phyloP scores from a whole-genome alignment of 2,797 vertebrate species.

The Takifugu ocellatus region DNA sequence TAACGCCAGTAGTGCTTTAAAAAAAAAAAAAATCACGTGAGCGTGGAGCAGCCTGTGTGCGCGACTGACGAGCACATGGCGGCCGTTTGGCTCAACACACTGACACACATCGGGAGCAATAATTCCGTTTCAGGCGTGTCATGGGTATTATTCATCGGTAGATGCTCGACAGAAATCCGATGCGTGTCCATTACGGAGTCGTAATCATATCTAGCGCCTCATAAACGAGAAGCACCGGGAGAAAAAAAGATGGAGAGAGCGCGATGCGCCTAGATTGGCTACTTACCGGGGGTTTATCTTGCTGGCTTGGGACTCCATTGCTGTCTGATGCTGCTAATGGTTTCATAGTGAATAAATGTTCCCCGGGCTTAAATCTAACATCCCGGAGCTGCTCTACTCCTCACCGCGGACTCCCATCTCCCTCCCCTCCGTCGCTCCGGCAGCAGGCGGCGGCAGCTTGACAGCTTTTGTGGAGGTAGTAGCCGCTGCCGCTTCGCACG shows the following conservation, averaged over 20 bases:
- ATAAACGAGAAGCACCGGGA: conserved; percentile 37
- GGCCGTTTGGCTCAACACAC: conserved; percentile 66
- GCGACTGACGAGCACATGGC: conserved; percentile 63
- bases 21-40: conserved; percentile 4
- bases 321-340: conserved; percentile 92
- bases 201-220: conserved; percentile 62
- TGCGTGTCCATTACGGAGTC: conserved; percentile 54
- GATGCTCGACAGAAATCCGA: conserved; percentile 60
- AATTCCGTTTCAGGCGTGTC: neutral
- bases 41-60: conserved; percentile 24
- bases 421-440: conserved; percentile 48
- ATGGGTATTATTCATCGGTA: too few species aligned
- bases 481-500: conserved; percentile 71
- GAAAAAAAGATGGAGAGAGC: conserved; percentile 14
- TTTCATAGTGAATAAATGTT: conserved; percentile 94
- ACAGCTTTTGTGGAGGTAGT: conserved; percentile 72
- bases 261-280: conserved; percentile 56
- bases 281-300: conserved; percentile 97
- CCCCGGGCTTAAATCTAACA: conserved; percentile 85
- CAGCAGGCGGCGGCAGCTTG: conserved; percentile 64
- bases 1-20: neutral
- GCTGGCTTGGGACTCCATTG: conserved; percentile 97
- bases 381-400: conserved; percentile 74
- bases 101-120: conserved; percentile 64
- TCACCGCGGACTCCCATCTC: conserved; percentile 45